Percentiles rank a stretch among this genome's conserved stretches.
phyloP scores from a whole-genome alignment of 2,113 vertebrate species.

The Seriola aureovittata region DNA sequence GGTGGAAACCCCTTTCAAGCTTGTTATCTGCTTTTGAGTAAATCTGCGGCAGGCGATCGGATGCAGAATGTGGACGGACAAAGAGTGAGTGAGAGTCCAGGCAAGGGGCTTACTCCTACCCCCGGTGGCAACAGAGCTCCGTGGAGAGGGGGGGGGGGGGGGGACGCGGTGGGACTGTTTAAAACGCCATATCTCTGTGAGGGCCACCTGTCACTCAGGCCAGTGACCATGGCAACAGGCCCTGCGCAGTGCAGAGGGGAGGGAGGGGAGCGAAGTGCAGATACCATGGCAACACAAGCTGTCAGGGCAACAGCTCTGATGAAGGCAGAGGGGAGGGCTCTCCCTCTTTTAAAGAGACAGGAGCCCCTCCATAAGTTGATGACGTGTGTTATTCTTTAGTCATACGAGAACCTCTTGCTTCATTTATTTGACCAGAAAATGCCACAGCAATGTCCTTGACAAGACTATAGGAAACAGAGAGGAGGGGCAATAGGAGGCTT shows the following conservation, averaged over 20 bases:
- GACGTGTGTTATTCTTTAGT: conserved; percentile 73
- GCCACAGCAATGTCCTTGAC: conserved; percentile 72
- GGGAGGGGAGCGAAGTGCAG: conserved; percentile 61
- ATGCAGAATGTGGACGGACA: conserved; percentile 46
- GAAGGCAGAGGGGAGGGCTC: conserved; percentile 57
- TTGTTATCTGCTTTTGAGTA: conserved; percentile 67
- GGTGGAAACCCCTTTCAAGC: conserved; percentile 65
- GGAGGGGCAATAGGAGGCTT: conserved; percentile 60
- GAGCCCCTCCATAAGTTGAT: conserved; percentile 58
- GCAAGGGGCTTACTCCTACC: conserved; percentile 37
- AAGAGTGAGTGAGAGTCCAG: conserved; percentile 54
- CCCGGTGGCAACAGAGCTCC: conserved; percentile 40
- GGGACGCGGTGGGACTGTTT: conserved; percentile 51
- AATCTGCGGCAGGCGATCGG: conserved; percentile 54
- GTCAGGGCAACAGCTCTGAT: conserved; percentile 72
- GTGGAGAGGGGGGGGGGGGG: not conserved
- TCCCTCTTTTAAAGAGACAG: conserved; percentile 75
- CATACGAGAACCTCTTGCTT: conserved; percentile 71
- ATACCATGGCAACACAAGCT: conserved; percentile 84
- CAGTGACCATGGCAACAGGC: conserved; percentile 78
- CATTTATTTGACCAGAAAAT: conserved; percentile 70
- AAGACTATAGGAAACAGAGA: conserved; percentile 52
- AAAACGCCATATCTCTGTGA: conserved; percentile 70
- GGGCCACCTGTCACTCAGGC: conserved; percentile 82
- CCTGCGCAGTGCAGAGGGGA: conserved; percentile 77